A percentile compares a stretch with the other conserved stretches of the same genome.
Evolutionary conservation across 2,113 vertebrate genomes (phyloP).

Genomic region (Saccopteryx leptura): DNA sequence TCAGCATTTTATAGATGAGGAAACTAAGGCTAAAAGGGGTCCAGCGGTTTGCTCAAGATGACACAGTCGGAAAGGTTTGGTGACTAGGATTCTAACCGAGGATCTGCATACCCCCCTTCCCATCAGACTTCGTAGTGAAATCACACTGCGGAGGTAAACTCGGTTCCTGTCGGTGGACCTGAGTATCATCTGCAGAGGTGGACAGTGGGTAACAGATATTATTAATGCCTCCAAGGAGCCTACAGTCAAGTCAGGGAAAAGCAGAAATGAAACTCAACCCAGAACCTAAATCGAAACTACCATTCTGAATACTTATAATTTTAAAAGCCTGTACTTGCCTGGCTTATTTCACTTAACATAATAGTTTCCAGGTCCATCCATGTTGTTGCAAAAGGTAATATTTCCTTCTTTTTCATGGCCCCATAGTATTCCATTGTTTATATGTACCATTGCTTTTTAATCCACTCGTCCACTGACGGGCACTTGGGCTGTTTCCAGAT

Average conservation of each 20-base stretch:
- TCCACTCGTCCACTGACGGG: too few relatives aligned
- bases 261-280: background rate
- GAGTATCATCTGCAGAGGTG: background rate
- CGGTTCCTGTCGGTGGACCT: background rate
- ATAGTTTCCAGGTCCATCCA: too few relatives aligned
- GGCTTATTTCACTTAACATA: too few relatives aligned
- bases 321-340: background rate
- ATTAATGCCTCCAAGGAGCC: background rate
- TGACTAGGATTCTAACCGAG: background rate
- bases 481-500: too few relatives aligned
- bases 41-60: background rate
- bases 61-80: background rate
- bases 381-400: too few relatives aligned
- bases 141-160: background rate
- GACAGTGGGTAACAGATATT: background rate
- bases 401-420: too few relatives aligned
- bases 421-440: too few relatives aligned
- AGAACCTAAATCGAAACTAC: background rate
- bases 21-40: background rate
- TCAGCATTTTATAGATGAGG: background rate
- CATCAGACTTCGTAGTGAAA: background rate
- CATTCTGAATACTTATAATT: background rate
- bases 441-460: too few relatives aligned
- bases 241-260: background rate
- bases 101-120: background rate